phyloP scores from a whole-genome alignment of 2,797 vertebrate genomes.

The Myioborus miniatus region DNA sequence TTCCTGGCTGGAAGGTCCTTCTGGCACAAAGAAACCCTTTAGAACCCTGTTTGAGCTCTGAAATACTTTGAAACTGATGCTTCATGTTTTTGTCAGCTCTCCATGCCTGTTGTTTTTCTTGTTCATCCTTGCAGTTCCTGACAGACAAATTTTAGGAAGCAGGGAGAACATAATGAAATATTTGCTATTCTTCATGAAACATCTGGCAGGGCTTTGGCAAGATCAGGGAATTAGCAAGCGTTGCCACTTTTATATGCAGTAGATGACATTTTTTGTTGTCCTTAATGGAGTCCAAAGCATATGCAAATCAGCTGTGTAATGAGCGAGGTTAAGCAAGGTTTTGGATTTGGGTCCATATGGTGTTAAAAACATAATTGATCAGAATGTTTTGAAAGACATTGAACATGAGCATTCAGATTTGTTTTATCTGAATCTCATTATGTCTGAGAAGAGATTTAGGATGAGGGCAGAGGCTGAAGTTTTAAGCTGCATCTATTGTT shows the following conservation, averaged over 20 bases:
- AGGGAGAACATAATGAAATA: slow-evolving; percentile 36
- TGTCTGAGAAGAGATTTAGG: slow-evolving; percentile 24
- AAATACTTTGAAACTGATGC: neutral
- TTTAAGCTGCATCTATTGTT: neutral
- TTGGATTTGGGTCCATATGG: slow-evolving; percentile 31
- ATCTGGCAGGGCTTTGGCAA: slow-evolving; percentile 58
- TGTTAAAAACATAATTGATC: slow-evolving; percentile 34
- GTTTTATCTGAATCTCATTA: slow-evolving; percentile 35
- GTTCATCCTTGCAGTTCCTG: slow-evolving; percentile 12
- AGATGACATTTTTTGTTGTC: slow-evolving; percentile 39
- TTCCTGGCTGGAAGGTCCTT: neutral
- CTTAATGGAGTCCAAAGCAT: slow-evolving; percentile 24
- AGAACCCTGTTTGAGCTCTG: neutral
- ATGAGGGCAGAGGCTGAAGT: neutral
- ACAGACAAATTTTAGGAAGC: slow-evolving; percentile 26
- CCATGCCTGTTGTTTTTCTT: neutral
- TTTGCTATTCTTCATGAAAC: slow-evolving; percentile 47
- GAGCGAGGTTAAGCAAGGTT: slow-evolving; percentile 50
- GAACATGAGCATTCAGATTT: neutral
- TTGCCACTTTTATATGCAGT: slow-evolving; percentile 25
- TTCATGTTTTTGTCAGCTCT: neutral
- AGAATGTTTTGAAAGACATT: slow-evolving; percentile 50
- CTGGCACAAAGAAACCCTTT: neutral
- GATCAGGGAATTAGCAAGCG: slow-evolving; percentile 27
- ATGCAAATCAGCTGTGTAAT: slow-evolving; percentile 42